Conservation (phyloP, 30 jellyfish, hydroid and myxozoan species). For the Turritopsis rubra region DNA sequence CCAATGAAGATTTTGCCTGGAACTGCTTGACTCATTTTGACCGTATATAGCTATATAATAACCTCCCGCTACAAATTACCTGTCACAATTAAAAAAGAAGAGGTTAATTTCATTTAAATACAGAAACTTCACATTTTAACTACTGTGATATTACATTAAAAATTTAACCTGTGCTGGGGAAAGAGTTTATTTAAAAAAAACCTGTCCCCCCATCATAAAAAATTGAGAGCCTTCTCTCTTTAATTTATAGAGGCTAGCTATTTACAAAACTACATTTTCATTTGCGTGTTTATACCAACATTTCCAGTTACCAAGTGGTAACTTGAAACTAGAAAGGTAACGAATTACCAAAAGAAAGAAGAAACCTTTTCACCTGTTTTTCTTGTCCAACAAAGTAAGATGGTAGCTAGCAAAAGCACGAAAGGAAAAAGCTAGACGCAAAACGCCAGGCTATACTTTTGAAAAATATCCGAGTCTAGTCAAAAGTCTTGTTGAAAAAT, state of each 20-base stretch:
- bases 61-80: neutral
- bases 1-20: slow-evolving; percentile 41
- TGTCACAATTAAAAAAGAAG: no score
- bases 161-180: no score
- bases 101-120: no score
- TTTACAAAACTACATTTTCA: no score
- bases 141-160: no score
- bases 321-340: neutral
- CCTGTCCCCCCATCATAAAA: no score
- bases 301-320: no score
- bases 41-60: neutral
- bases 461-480: neutral
- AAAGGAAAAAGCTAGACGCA: neutral
- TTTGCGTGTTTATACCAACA: no score
- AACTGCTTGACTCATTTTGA: slow-evolving; percentile 17
- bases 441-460: neutral
- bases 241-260: no score
- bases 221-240: no score
- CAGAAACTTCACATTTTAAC: no score
- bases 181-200: no score
- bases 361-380: neutral
- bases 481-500: neutral
- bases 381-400: neutral
- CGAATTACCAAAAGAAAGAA: neutral
- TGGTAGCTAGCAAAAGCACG: neutral